phyloP scores from a whole-genome alignment of 1,140 invertebrate species.

The Drosophila suzukii region DNA sequence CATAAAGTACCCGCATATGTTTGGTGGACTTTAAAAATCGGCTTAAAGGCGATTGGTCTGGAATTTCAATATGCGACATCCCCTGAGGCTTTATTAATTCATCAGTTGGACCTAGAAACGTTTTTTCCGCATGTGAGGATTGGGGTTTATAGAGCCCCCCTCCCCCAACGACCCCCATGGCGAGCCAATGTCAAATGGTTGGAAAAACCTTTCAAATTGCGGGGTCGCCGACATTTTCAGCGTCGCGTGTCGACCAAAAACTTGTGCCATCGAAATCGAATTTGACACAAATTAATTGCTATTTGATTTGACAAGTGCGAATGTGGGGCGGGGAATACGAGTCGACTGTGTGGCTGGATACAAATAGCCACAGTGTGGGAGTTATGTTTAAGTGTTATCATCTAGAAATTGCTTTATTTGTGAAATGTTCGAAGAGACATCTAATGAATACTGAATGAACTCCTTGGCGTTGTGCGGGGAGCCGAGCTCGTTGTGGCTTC shows the following conservation, averaged over 20 bases:
- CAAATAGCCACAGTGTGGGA: conserved; percentile 14
- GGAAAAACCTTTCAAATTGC: conserved; percentile 25
- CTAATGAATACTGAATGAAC: conserved; percentile 62
- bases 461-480: conserved; percentile 53
- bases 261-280: conserved; percentile 50
- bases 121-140: neutral
- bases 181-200: conserved; percentile 20
- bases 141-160: neutral
- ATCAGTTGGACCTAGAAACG: conserved; percentile 18
- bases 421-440: conserved; percentile 48
- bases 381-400: conserved; percentile 51
- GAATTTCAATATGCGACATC: conserved; percentile 7
- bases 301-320: conserved; percentile 53
- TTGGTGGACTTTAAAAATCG: conserved; percentile 22
- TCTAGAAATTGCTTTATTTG: conserved; percentile 61
- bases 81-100: conserved; percentile 40
- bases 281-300: conserved; percentile 52
- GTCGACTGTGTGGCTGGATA: neutral
- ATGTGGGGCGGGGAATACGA: neutral
- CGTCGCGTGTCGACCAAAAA: conserved; percentile 37
- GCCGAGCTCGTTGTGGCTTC: conserved; percentile 55
- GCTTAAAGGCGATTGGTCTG: conserved; percentile 15
- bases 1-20: conserved; percentile 6
- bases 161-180: neutral
- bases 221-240: conserved; percentile 34